phyloP scores from a whole-genome alignment of 2,113 vertebrate species.

The Glaucidium brasilianum region DNA sequence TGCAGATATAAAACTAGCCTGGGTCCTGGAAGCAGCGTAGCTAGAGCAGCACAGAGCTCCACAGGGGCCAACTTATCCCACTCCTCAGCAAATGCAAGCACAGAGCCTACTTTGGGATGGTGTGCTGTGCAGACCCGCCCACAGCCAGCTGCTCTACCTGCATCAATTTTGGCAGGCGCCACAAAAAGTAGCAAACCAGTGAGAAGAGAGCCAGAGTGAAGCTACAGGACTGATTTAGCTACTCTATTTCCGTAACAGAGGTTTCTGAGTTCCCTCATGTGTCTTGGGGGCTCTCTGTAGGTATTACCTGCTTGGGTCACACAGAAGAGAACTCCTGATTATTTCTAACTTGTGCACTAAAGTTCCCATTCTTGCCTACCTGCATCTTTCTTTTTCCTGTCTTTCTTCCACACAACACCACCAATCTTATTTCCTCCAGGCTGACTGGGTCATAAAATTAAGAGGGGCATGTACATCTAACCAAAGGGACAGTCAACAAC shows the following conservation, averaged over 20 bases:
- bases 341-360: not conserved
- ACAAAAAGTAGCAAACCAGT: not conserved
- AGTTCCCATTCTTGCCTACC: not conserved
- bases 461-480: not conserved
- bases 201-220: not conserved
- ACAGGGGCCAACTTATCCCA: not conserved
- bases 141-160: not conserved
- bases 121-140: not conserved
- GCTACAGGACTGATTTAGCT: not conserved
- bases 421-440: conserved; percentile 8
- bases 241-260: not conserved
- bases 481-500: not conserved
- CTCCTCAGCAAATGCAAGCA: not conserved
- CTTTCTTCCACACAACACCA: not conserved
- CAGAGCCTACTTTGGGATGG: not conserved
- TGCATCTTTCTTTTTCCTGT: not conserved
- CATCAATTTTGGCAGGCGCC: not conserved
- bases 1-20: not conserved
- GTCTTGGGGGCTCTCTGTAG: not conserved
- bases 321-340: not conserved
- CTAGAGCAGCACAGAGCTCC: not conserved
- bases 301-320: not conserved
- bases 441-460: not conserved
- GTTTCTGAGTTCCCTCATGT: not conserved
- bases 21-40: not conserved